Evolutionary conservation across 2,888 invertebrate species (phyloP).

Genomic region (Lasioglossum calceatum): DNA sequence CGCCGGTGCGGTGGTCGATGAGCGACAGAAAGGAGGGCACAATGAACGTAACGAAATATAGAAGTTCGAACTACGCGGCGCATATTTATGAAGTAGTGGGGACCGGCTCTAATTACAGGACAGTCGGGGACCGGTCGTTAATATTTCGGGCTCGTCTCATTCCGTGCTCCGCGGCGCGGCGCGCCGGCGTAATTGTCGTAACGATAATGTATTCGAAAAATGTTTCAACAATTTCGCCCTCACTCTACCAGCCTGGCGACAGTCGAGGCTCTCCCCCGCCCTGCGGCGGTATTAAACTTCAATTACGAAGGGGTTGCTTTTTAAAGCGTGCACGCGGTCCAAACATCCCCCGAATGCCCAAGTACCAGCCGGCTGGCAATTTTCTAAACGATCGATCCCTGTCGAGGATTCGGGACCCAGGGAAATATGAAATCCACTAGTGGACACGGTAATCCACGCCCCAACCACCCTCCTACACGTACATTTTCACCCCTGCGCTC

Average conservation of each 20-base stretch:
- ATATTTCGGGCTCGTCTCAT: slow-evolving; percentile 15
- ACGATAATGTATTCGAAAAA: slow-evolving; percentile 27
- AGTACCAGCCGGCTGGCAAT: slow-evolving; percentile 15
- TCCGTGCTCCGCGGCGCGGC: not conserved
- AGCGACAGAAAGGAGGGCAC: not conserved
- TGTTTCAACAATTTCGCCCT: slow-evolving; percentile 32
- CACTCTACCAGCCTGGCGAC: not conserved
- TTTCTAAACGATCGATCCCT: slow-evolving; percentile 29
- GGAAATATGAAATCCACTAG: slow-evolving; percentile 42
- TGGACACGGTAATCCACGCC: slow-evolving; percentile 32
- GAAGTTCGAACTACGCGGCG: not conserved
- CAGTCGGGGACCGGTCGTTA: not conserved
- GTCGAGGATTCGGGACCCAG: slow-evolving; percentile 4
- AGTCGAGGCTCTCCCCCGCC: not conserved
- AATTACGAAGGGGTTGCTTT: slow-evolving; percentile 10
- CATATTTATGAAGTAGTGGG: slow-evolving; percentile 7
- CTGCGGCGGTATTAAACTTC: slow-evolving; percentile 24
- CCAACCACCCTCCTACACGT: not conserved
- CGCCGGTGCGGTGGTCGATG: not conserved
- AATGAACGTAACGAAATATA: not conserved
- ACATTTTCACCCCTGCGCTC: not conserved
- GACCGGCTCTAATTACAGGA: slow-evolving; percentile 1
- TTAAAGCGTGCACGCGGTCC: slow-evolving; percentile 18
- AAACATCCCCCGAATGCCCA: slow-evolving; percentile 7
- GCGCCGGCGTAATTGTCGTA: slow-evolving; percentile 4